Conservation (phyloP, 2,888 invertebrate genomes). For the Euplagia quadripunctaria region DNA sequence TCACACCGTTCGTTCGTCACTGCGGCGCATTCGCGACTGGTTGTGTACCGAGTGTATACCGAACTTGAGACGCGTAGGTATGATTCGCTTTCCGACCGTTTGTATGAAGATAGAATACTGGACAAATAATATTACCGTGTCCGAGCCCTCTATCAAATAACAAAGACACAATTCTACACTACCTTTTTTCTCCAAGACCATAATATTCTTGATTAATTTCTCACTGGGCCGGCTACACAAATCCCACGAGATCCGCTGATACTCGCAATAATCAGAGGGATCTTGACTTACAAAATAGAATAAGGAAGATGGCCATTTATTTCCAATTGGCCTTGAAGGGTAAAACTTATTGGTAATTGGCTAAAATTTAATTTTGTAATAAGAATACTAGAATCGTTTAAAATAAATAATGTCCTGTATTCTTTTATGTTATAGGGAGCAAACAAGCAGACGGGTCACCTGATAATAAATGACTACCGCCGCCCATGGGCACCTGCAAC, state of each 20-base stretch:
- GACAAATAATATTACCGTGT: no score
- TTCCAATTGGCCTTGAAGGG: neutral
- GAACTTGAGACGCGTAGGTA: no score
- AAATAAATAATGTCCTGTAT: neutral
- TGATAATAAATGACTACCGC: no score
- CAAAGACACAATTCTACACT: neutral
- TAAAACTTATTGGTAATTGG: neutral
- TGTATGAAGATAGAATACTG: no score
- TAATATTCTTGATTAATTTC: constrained; percentile 14
- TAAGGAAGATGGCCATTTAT: constrained; percentile 4
- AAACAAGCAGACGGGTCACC: no score
- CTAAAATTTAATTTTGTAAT: neutral
- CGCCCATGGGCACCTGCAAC: no score
- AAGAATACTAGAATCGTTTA: neutral
- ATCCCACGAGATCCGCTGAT: constrained; percentile 1
- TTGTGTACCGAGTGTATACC: no score
- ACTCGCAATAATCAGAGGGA: constrained; percentile 12
- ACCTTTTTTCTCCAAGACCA: neutral
- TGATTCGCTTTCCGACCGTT: no score
- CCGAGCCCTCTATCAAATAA: neutral
- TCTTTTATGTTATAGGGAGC: no score
- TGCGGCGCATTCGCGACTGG: no score
- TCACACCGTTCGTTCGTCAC: no score
- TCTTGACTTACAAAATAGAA: constrained; percentile 2
- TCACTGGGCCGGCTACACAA: constrained; percentile 2